Conservation (phyloP, 2,797 vertebrate species). For the Lateolabrax maculatus region DNA sequence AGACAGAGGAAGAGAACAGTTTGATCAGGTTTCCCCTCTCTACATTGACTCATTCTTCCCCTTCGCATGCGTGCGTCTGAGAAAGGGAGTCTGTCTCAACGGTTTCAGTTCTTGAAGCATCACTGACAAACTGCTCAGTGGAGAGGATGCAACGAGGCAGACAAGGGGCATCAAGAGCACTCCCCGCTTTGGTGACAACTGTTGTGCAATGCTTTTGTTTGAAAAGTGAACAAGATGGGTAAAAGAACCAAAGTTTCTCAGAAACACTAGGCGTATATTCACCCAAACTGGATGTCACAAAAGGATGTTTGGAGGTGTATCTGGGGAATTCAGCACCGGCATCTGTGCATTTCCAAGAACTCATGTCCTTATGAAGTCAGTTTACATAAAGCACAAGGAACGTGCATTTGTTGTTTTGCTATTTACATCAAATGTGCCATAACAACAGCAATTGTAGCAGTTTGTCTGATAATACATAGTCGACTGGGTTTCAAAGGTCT, state of each 20-base stretch:
- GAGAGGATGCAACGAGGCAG: conserved; percentile 71
- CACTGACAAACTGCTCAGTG: conserved; percentile 67
- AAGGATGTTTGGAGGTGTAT: conserved; percentile 60
- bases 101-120: conserved; percentile 82
- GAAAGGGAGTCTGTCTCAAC: conserved; percentile 75
- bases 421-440: conserved; percentile 2
- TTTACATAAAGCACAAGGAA: conserved; percentile 27
- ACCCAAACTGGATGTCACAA: conserved; percentile 41
- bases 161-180: conserved; percentile 55
- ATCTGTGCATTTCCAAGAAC: conserved; percentile 63
- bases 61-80: conserved; percentile 70
- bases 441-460: neutral
- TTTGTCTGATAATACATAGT: neutral
- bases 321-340: conserved; percentile 59
- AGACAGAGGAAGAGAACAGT: conserved; percentile 81
- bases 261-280: conserved; percentile 32
- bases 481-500: neutral
- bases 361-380: conserved; percentile 41
- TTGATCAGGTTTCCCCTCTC: conserved; percentile 83
- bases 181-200: conserved; percentile 39
- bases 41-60: conserved; percentile 87
- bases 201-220: conserved; percentile 66
- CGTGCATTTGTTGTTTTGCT: conserved; percentile 1
- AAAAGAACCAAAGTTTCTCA: conserved; percentile 50
- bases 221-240: conserved; percentile 18